Evolutionary conservation across 2,888 invertebrate species (phyloP), one percentile per base, ranked within the genome.

Genomic region (Oxycera nigricornis): DNA sequence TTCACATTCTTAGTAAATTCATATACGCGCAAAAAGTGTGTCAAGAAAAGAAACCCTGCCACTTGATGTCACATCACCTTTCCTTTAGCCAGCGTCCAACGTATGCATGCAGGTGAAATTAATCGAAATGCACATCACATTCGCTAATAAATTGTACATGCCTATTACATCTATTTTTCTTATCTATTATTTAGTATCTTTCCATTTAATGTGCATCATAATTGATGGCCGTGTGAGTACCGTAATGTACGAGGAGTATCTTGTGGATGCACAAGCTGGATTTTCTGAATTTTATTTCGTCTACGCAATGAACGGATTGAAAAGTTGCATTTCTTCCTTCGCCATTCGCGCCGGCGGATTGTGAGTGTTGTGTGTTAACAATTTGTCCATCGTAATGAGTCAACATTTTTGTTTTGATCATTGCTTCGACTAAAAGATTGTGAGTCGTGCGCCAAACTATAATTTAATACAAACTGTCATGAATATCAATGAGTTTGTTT

Each of bases 141-240:
- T 30, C 17, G 61, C 24, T 31, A 2, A 61, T 61, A 30, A 61
- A 61, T 61, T 61, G 30, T 30, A n/a, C 30, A 61, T 61, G 61
- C 31, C 61, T 26, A 61, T 61, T 31, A 61, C 61, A 61, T 3
- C 26, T 61, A 31, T 61, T 31, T 31, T 2, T 17, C 2, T 31
- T 61, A 61, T 61, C 61, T 61, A 61, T 61, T 61, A 46, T 31
- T 61, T 1, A 30, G 31, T 31, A 61, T 61, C 61, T 61, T 61
- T 9, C 26, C 17, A 61, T 31, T 61, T 61, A 20, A 11, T 61
- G 14, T 22, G 14, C 28, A 22, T 59, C 22, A 28, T 59, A 22
- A 59, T 59, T 26, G 26, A 59, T 59, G 26, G 14, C 4, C 26
- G 11, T 28, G 14, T 59, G 2, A 28, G 26, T 59, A 59, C 57